A percentile compares a stretch with the other conserved stretches of the same genome.
These are phyloP conservation scores for Timema podura DNA, from an alignment of 2,888 invertebrate species.

Conservation along the genomic window DNA sequence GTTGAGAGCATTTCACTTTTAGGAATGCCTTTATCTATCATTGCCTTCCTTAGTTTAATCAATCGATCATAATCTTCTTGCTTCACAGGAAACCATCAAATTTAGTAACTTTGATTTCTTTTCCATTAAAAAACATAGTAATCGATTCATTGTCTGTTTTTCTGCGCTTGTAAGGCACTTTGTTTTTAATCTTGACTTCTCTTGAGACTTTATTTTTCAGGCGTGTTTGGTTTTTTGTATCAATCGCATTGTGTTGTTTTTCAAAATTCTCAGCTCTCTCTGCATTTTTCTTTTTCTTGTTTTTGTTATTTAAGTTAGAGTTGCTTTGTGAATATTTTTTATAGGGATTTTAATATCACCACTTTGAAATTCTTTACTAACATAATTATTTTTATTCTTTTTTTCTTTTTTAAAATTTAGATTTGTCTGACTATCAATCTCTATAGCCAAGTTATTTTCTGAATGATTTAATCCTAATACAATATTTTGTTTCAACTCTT, in stretches of 20 bases:
- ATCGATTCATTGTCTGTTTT: conserved; percentile 47
- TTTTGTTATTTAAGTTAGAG: conserved; percentile 5
- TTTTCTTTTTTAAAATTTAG: conserved; percentile 12
- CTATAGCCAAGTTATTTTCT: not conserved
- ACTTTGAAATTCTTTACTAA: conserved; percentile 10
- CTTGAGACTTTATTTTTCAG: not conserved
- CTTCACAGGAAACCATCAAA: conserved; percentile 70
- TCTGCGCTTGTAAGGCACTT: conserved; percentile 39
- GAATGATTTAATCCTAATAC: conserved; percentile 19
- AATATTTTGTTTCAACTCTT: conserved; percentile 21
- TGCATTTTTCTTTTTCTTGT: conserved; percentile 16
- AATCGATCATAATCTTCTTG: conserved; percentile 65
- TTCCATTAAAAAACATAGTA: conserved; percentile 59
- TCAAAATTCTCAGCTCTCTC: conserved; percentile 14
- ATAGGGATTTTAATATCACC: not conserved
- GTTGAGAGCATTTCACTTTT: conserved; percentile 61
- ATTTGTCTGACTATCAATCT: not conserved
- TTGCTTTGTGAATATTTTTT: conserved; percentile 6
- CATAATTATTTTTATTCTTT: conserved; percentile 30
- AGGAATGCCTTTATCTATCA: conserved; percentile 62
- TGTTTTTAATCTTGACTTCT: conserved; percentile 16
- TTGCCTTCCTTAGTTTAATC: conserved; percentile 55
- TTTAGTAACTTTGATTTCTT: conserved; percentile 56
- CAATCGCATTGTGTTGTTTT: conserved; percentile 13
- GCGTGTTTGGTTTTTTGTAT: not conserved